phyloP scores from a whole-genome alignment of 2,888 invertebrate species.

The Hoplodrina ambigua region DNA sequence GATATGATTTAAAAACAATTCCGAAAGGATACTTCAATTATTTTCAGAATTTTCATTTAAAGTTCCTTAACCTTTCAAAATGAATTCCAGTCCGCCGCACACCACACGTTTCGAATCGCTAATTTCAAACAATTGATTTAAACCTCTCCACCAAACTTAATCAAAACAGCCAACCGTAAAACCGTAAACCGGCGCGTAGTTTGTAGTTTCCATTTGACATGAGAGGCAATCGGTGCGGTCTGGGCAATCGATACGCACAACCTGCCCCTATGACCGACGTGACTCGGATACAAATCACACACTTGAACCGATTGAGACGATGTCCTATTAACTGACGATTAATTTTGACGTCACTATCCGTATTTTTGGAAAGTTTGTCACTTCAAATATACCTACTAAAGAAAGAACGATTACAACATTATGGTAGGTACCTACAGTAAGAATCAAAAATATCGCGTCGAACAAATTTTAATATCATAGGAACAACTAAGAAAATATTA shows the following conservation, averaged over 20 bases:
- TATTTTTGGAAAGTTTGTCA: neutral
- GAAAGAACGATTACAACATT: neutral
- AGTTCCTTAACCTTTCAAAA: neutral
- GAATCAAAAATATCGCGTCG: neutral
- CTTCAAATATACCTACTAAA: neutral
- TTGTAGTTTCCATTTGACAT: slow-evolving; percentile 55
- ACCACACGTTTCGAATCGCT: slow-evolving; percentile 15
- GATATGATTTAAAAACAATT: neutral
- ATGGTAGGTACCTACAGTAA: neutral
- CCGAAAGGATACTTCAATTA: neutral
- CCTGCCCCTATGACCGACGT: slow-evolving; percentile 72
- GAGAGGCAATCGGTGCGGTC: slow-evolving; percentile 47
- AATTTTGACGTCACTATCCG: slow-evolving; percentile 21
- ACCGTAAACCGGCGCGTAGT: slow-evolving; percentile 25
- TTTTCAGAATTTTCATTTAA: slow-evolving; percentile 2
- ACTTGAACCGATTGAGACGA: slow-evolving; percentile 48
- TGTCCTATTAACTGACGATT: slow-evolving; percentile 48
- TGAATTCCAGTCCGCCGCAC: neutral
- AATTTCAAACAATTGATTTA: slow-evolving; percentile 37
- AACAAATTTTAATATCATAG: too few relatives aligned
- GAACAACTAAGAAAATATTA: neutral
- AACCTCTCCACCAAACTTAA: slow-evolving; percentile 43
- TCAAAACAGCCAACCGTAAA: slow-evolving; percentile 35
- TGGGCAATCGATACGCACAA: slow-evolving; percentile 65
- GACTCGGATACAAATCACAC: slow-evolving; percentile 63